Base-by-base conservation (phyloP, 1,140 invertebrate species). In the Andricus grossulariae region DNA sequence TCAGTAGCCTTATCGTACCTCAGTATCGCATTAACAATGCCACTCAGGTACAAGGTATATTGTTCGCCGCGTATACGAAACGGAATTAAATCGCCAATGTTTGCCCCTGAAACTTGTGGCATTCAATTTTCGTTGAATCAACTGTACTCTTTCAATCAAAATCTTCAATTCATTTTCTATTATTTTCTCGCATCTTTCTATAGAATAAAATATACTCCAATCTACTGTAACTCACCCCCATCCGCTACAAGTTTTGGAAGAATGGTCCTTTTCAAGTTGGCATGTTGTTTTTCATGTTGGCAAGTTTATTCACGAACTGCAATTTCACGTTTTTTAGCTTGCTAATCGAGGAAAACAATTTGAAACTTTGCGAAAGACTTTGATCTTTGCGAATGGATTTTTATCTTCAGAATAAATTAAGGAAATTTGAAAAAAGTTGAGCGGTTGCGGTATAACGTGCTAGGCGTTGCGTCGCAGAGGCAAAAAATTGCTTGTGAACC, bases 61-160 rank as follows among this genome's bases (percentile, higher is more conserved):
- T 66, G 60, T 66, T 66, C 60, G 39, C 25, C 32, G 60, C 60
- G 60, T 66, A 66, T 66, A 66, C 60, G 60, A 66, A 66, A 66
- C 60, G 60, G 25, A 66, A 66, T 66, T 66, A 66, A 66, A 66
- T 66, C 60, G n/a, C 25, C 60, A 66, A 66, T 66, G 60, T 66
- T 66, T 66, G 60, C 60, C 60, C 60, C 60, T 66, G 60, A 66
- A 66, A n/a, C 60, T 66, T 32, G 60, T 21, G 25, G 60, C 60
- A 39, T 66, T 66, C 60, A 66, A 66, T 66, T 66, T 66, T 66
- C 60, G 15, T 66, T 66, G 60, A 66, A 66, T 66, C 57, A 39
- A 66, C 60, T 66, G 32, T 39, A 66, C 60, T 66, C 60, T 45
- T 66, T 66, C 60, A 45, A 25, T 16, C n/a, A 32, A 25, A 66